Percentiles rank a stretch among this genome's conserved stretches.
These are phyloP conservation scores for Melospiza melodia DNA, from an alignment of 2,113 vertebrate genomes.

Conservation along the genomic window DNA sequence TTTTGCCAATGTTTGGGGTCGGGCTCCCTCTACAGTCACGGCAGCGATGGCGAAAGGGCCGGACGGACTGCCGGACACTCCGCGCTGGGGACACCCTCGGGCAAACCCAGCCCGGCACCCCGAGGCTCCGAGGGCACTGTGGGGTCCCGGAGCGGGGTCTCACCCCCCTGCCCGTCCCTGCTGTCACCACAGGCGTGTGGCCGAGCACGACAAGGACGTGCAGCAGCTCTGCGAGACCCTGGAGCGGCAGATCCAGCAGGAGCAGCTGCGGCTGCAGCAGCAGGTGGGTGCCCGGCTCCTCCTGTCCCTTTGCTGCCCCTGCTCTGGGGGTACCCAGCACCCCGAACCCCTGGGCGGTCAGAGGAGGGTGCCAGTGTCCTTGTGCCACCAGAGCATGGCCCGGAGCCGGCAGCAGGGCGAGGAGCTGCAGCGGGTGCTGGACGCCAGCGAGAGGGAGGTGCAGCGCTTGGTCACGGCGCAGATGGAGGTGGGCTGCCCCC, in stretches of 20 bases:
- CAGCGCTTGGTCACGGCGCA: slow-evolving; percentile 50
- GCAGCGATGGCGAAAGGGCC: not conserved
- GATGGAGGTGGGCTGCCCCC: slow-evolving; percentile 67
- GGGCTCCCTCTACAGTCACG: slow-evolving; percentile 19
- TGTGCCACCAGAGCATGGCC: slow-evolving; percentile 50
- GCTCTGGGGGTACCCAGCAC: not conserved
- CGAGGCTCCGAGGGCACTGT: fast-evolving
- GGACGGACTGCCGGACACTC: not conserved
- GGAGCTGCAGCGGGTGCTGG: slow-evolving; percentile 65
- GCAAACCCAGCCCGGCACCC: not conserved
- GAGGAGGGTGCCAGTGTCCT: not conserved
- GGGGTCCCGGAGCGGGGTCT: not conserved
- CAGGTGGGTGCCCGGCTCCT: slow-evolving; percentile 48
- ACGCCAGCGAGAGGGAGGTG: slow-evolving; percentile 67
- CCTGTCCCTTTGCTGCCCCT: not conserved
- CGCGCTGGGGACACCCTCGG: not conserved
- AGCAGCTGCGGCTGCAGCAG: slow-evolving; percentile 62
- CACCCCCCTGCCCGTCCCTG: not conserved
- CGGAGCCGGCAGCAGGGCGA: slow-evolving; percentile 14
- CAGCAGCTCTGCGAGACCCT: slow-evolving; percentile 72
- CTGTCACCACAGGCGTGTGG: slow-evolving; percentile 45
- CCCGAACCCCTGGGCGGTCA: not conserved
- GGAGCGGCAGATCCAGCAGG: slow-evolving; percentile 73
- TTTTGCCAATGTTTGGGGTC: not conserved
- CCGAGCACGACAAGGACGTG: slow-evolving; percentile 72